Conservation (phyloP, 92 coral and sea anemone genomes). For the Muricea muricata region DNA sequence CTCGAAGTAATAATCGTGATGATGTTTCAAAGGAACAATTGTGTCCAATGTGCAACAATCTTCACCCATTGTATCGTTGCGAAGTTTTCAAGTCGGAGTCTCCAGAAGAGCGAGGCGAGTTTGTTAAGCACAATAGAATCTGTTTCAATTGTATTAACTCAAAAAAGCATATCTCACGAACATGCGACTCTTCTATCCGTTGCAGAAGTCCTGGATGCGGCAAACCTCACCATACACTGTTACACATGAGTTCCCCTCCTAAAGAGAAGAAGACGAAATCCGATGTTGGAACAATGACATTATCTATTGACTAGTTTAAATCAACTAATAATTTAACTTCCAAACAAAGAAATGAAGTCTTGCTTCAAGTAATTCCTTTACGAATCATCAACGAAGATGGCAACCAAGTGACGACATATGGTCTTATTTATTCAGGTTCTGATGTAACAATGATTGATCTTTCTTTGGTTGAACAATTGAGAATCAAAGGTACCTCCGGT, state of each 20-base stretch:
- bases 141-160: slow-evolving; percentile 68
- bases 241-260: slow-evolving; percentile 52
- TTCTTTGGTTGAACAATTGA: slow-evolving; percentile 36
- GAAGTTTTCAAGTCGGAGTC: slow-evolving; percentile 54
- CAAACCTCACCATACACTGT: slow-evolving; percentile 59
- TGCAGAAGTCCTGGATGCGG: slow-evolving; percentile 65
- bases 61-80: slow-evolving; percentile 49
- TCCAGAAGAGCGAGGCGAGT: slow-evolving; percentile 43
- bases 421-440: slow-evolving; percentile 62
- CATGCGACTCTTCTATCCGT: slow-evolving; percentile 44
- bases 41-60: slow-evolving; percentile 50
- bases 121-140: slow-evolving; percentile 32
- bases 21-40: background rate
- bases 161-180: slow-evolving; percentile 52
- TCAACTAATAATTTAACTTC: slow-evolving; percentile 17
- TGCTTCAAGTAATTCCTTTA: slow-evolving; percentile 61
- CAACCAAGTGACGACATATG: slow-evolving; percentile 45
- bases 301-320: background rate
- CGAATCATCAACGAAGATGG: slow-evolving; percentile 51
- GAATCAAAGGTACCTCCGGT: slow-evolving; percentile 47
- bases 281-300: slow-evolving; percentile 9
- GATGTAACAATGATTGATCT: slow-evolving; percentile 65
- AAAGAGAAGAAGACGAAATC: background rate
- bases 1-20: background rate
- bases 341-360: slow-evolving; percentile 27